Conservation (phyloP, 1,140 invertebrate genomes). For the Heliconius melpomene region DNA sequence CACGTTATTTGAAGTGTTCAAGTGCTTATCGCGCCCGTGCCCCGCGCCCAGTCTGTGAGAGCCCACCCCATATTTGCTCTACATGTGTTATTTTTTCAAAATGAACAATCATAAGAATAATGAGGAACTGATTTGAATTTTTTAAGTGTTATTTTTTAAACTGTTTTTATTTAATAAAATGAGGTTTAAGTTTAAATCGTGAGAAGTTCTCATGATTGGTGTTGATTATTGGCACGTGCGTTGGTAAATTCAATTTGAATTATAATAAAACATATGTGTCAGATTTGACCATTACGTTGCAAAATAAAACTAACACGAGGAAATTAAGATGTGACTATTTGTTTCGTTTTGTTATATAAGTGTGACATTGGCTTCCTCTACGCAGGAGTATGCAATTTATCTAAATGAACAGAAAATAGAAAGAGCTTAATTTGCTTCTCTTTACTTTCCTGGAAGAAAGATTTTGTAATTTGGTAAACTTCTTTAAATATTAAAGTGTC, state of each 20-base stretch:
- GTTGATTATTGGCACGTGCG: background rate
- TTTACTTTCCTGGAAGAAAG: no score
- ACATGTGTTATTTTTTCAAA: slow-evolving; percentile 70
- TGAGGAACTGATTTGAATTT: slow-evolving; percentile 49
- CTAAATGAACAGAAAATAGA: no score
- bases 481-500: no score
- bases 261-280: background rate
- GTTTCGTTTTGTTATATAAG: no score
- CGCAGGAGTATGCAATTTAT: no score
- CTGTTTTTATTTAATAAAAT: slow-evolving; percentile 36
- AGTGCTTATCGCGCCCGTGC: slow-evolving; percentile 49
- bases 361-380: no score
- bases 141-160: slow-evolving; percentile 52
- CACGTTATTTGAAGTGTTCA: slow-evolving; percentile 63
- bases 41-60: slow-evolving; percentile 30
- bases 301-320: no score
- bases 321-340: no score
- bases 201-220: slow-evolving; percentile 34
- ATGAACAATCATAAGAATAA: slow-evolving; percentile 58
- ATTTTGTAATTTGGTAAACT: no score
- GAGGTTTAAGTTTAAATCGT: slow-evolving; percentile 26
- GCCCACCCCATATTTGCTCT: slow-evolving; percentile 38
- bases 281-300: no score
- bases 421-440: no score
- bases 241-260: background rate